Base-by-base conservation (phyloP, 1,140 invertebrate species). In the Calephelis nemesis region DNA sequence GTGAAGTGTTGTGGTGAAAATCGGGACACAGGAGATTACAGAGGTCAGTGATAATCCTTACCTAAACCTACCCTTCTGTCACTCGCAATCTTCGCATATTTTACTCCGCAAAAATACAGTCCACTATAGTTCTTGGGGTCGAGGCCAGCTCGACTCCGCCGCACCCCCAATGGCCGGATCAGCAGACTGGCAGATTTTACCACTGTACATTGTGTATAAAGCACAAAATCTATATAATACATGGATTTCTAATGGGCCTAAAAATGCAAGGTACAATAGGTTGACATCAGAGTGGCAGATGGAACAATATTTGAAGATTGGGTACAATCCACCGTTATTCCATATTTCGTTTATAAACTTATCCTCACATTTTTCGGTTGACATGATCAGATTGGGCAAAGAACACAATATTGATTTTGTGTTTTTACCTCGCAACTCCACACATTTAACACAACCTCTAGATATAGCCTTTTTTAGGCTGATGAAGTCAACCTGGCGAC, bases 381-480 rank as follows among this genome's bases (percentile, higher is more conserved):
- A 71, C 9, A 45, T 64, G 11, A 63, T 75, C 40, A 47, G 54
- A 63, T n/a, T 67, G 2, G 73, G 74, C 58, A 15, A 73, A 13
- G 49, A 71, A 45, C 19, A 75, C 15, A 7, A 75, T 7, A 73
- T 75, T 8, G 7, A 45, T 15, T 73, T 75, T 52, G 69, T 75
- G 5, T 71, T 70, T 47, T 48, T 73, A 60, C 69, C 74, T 15
- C 8, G 15, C 1, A 73, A 63, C 9, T 49, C 68, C 12, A 70
- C 71, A 40, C 74, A 75, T 10, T 7, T 75, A 7, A 73, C 74
- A 8, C 69, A 71, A 63, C 71, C 71, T 2, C 48, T 75, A 1
- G 70, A 71, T 62, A 62, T 74, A 40, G 68, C 68, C 8, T 74
- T 72, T 65, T 72, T 74, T 30, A 63, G 70, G 40, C 70, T 68